phyloP scores from a whole-genome alignment of 2,888 invertebrate species.

The Hoplodrina blanda region DNA sequence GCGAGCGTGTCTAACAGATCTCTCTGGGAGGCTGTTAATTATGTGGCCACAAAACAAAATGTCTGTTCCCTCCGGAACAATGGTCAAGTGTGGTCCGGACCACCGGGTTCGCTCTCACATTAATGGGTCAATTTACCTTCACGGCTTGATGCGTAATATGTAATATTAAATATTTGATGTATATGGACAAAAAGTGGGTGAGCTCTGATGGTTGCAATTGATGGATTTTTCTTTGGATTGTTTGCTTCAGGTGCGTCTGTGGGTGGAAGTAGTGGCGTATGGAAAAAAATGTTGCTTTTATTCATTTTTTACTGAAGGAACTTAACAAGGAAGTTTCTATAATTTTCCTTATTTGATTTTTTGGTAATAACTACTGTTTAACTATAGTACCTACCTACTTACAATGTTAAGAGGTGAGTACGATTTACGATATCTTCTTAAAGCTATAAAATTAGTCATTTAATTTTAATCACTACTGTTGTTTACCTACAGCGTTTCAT shows the following conservation, averaged over 20 bases:
- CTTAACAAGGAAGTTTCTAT: too few species aligned
- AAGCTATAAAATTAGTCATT: too few species aligned
- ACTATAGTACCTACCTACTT: too few species aligned
- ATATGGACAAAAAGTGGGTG: conserved; percentile 65
- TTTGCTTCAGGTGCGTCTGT: not conserved
- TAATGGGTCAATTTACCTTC: conserved; percentile 76
- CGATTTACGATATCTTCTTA: too few species aligned
- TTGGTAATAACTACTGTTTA: too few species aligned
- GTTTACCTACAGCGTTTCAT: too few species aligned
- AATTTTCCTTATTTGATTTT: too few species aligned
- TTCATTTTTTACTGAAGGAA: too few species aligned
- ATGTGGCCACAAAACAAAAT: conserved; percentile 88
- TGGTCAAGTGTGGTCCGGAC: conserved; percentile 86
- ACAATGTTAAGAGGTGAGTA: too few species aligned
- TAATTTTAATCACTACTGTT: too few species aligned
- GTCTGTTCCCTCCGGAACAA: conserved; percentile 83
- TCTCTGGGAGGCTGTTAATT: conserved; percentile 90
- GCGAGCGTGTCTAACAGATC: conserved; percentile 90
- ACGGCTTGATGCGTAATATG: conserved; percentile 74
- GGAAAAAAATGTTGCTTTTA: not conserved
- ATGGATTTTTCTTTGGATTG: conserved; percentile 50
- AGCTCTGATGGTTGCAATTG: conserved; percentile 54
- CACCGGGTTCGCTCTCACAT: conserved; percentile 78
- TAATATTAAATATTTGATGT: conserved; percentile 72
- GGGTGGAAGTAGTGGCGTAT: not conserved